Base-by-base conservation (phyloP, 2,113 vertebrate genomes). In the Hippocampus guttulatus region DNA sequence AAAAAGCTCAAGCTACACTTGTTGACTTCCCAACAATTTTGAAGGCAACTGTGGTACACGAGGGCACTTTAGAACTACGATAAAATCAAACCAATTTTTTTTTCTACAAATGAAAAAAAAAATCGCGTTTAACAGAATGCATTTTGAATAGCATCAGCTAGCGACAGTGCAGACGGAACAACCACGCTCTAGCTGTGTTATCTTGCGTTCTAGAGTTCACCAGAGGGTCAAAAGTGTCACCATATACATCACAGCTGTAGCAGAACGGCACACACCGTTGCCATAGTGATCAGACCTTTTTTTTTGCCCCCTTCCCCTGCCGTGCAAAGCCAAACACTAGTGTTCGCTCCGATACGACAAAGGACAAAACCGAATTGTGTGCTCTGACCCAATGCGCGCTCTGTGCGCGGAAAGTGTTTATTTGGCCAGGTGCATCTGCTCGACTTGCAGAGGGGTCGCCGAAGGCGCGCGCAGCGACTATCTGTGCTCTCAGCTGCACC, bases 201-300 rank as follows among this genome's bases (percentile, higher is more conserved):
- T 16, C 79, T 78, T 79, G 69, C 82, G 81, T 81, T 78, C 74
- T 45, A 64, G 87, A 88, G 90, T 91, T 91, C 90, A 91, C 73
- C 69, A 68, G 68, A 68, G 84, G 90, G 90, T 90, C 88, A 88
- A 84, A 85, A 84, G 85, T 89, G 90, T 89, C 88, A 89, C 84
- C 88, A 83, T 87, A 91, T 91, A 90, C 84, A 91, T 91, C 90
- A 91, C 88, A 84, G 88, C 84, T 88, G 86, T 87, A 85, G 88
- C 85, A 82, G 88, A 91, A 87, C 84, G 45, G 80, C 87, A 90
- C 84, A 87, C 86, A 88, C 27, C n/a, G 88, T 90, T 88, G 70
- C 88, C 77, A 87, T 88, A 80, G 88, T 49, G 80, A 90, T 86
- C 84, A 0, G 79, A n/a, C 84, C 87, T 83, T 87, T 79, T 87